These are phyloP conservation scores for Plecotus auritus DNA, from an alignment of 2,113 vertebrate species.

Conservation along the genomic window DNA sequence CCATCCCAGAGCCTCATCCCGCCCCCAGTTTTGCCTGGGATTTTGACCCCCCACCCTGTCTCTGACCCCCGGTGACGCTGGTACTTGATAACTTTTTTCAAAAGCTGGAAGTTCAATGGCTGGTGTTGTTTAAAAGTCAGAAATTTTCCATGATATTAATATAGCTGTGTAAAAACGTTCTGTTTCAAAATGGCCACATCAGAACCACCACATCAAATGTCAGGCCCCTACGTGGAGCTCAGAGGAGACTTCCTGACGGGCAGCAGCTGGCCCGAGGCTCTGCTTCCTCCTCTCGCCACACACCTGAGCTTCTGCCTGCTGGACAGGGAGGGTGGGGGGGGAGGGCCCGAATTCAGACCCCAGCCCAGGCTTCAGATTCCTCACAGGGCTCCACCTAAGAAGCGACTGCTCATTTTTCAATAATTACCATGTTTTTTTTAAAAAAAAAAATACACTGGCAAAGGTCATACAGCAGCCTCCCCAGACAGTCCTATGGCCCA, in stretches of 20 bases:
- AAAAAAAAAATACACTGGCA: background rate
- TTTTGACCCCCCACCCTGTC: background rate
- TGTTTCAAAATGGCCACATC: constrained; percentile 48
- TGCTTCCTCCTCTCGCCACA: too few species aligned
- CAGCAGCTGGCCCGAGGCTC: background rate
- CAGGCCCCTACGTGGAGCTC: background rate
- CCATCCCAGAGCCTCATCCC: background rate
- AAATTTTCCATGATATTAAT: constrained; percentile 42
- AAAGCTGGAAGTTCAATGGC: constrained; percentile 7
- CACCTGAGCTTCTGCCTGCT: background rate
- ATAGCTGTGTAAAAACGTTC: constrained; percentile 37
- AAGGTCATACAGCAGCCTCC: background rate
- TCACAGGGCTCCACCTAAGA: background rate
- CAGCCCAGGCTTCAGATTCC: background rate
- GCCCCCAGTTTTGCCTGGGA: background rate
- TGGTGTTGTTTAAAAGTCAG: constrained; percentile 13
- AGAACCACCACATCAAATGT: constrained; percentile 37
- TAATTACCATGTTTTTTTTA: background rate
- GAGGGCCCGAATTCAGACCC: background rate
- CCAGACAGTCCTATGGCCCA: background rate
- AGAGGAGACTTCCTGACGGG: background rate
- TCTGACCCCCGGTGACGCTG: too few species aligned
- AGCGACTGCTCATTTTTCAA: background rate
- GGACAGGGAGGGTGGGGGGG: background rate
- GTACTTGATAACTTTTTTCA: background rate